Evolutionary conservation across 1,140 invertebrate genomes (phyloP), one percentile per base, ranked within the genome.

Genomic region (Dendroctonus ponderosae): DNA sequence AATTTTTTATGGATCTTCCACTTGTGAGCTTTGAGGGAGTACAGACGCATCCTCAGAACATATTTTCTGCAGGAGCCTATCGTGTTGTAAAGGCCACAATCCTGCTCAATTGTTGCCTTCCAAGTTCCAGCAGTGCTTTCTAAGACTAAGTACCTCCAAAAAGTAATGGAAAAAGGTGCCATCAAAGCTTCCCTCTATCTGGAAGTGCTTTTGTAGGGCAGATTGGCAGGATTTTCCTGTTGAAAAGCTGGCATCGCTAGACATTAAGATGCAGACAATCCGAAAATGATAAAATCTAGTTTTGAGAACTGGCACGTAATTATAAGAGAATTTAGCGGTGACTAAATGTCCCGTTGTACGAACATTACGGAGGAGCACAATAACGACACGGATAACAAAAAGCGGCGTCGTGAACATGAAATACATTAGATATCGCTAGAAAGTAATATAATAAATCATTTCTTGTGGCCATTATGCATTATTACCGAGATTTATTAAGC

Each of bases 401-500:
- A 51, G 37, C 26, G 26, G 26, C 58, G 38, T 62, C 60, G 60
- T 62, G 60, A 62, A 62, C 60, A 62, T 52, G 60, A 52, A 52
- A 62, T 62, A 62, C n/a, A 62, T 62, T 62, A 62, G 60, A 62
- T 62, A 52, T 62, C 50, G 60, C 48, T 62, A 12, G 48, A 62
- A 62, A 62, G 60, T 52, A 51, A 52, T 52, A 52, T 43, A 12
- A 62, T 62, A 62, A 62, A 62, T 62, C 60, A 62, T 62, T 52
- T 62, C 60, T 62, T 51, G 42, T 52, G 60, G 60, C 60, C 39
- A 62, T 62, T 62, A 62, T 62, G 50, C 60, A 62, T 62, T 62
- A 62, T 62, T 62, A 62, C 60, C 39, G 48, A 62, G 60, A 62
- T 62, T 62, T 62, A 62, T 62, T 62, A 51, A 52, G 60, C 60